Evolutionary conservation across 2,888 invertebrate species (phyloP), one percentile per base, ranked within the genome.

Genomic region (Steinernema carpocapsae): DNA sequence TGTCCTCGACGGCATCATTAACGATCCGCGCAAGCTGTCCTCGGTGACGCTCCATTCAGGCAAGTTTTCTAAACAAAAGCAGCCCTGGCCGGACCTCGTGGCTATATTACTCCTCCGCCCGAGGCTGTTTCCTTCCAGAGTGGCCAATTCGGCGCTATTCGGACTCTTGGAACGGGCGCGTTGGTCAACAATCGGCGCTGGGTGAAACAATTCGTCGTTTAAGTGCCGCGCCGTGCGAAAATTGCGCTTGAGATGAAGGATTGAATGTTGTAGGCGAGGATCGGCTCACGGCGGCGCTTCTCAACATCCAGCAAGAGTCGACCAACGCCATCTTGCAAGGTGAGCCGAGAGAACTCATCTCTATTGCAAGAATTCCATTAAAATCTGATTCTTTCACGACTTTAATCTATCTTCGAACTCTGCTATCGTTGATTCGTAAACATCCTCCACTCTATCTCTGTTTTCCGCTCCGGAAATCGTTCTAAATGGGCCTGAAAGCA

Each of bases 241-340:
- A 64, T 73, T 0, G 73, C 43, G 7, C 29, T 43, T 43, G 29
- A 73, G n/a, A 59, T 43, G 19, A 22, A 59, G 17, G 14, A 59
- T 19, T 22, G 19, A 24, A 48, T 43, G 46, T 77, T 78, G 74
- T 72, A 81, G 82, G 80, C 64, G 73, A 79, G 46, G 75, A 77
- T 29, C 74, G 79, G 17, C 78, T 85, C 37, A 74, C 74, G 29
- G 75, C 76, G 12, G 52, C 77, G 17, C 74, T 84, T 10, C 74
- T 78, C 24, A 85, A 85, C 79, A 84, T 85, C 71, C 82, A 85
- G 70, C 79, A 78, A 43, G 85, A 85, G 74, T 78, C 82, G 12
- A 80, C 80, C 46, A 85, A 85, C 78, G 81, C 83, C 26, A 64
- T 85, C 12, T 79, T 85, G 48, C 85, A 84, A n/a, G 37, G 37